phyloP scores from a whole-genome alignment of 2,797 vertebrate genomes.

The Crocodylus rhombifer region DNA sequence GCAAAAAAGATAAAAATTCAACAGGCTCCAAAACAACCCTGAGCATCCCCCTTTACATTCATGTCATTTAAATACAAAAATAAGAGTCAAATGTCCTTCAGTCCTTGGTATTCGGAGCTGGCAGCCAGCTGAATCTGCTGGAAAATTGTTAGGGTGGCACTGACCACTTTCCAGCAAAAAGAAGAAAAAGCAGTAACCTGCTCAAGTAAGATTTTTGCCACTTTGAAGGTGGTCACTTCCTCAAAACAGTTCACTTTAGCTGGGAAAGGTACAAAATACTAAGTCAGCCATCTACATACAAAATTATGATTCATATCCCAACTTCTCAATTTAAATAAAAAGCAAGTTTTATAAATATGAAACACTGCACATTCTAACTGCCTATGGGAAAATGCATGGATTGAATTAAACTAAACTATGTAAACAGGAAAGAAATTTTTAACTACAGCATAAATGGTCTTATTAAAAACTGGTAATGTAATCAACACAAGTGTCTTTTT shows the following conservation, averaged over 20 bases:
- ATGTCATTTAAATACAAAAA: slow-evolving; percentile 91
- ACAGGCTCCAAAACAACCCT: slow-evolving; percentile 90
- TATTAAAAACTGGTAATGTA: slow-evolving; percentile 64
- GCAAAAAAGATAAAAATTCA: slow-evolving; percentile 86
- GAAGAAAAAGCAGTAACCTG: slow-evolving; percentile 67
- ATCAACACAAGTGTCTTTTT: slow-evolving; percentile 60
- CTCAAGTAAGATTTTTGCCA: slow-evolving; percentile 73
- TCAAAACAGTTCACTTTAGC: slow-evolving; percentile 72
- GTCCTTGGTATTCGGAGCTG: slow-evolving; percentile 79
- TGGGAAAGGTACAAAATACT: slow-evolving; percentile 77
- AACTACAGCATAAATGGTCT: slow-evolving; percentile 74
- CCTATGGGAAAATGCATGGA: slow-evolving; percentile 64
- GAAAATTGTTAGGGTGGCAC: slow-evolving; percentile 67
- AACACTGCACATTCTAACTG: slow-evolving; percentile 72
- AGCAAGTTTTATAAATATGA: slow-evolving; percentile 76
- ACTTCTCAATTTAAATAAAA: slow-evolving; percentile 81
- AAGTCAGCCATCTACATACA: slow-evolving; percentile 78
- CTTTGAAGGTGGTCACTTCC: slow-evolving; percentile 65
- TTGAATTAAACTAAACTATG: slow-evolving; percentile 62
- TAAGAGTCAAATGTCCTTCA: slow-evolving; percentile 82
- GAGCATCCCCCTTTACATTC: slow-evolving; percentile 94
- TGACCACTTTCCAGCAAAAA: slow-evolving; percentile 65
- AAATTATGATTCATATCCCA: slow-evolving; percentile 77
- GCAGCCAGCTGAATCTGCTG: slow-evolving; percentile 70
- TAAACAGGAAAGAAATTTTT: slow-evolving; percentile 71